Evolutionary conservation across 2,797 vertebrate species (phyloP).

Genomic region (Cottoperca gobio): DNA sequence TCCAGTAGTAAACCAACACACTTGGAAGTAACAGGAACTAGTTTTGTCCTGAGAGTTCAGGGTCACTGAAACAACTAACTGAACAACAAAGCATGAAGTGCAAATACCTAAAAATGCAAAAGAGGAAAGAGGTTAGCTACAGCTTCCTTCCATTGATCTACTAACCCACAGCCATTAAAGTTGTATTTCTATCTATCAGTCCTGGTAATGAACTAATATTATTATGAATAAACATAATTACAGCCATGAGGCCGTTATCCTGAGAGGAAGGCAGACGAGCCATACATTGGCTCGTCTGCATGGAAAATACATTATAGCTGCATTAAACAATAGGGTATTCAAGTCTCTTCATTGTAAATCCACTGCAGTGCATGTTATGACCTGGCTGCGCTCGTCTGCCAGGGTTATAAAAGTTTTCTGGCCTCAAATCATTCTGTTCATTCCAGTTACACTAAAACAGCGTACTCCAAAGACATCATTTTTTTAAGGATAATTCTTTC

Average conservation of each 20-base stretch:
- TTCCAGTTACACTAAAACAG: conserved; percentile 35
- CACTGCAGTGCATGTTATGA: conserved; percentile 40
- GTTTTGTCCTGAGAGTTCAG: background rate
- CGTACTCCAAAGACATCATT: conserved; percentile 6
- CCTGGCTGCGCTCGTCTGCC: conserved; percentile 35
- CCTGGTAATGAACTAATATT: conserved; percentile 29
- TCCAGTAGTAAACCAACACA: background rate
- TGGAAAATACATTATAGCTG: conserved; percentile 70
- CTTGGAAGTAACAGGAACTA: background rate
- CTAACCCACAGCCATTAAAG: background rate
- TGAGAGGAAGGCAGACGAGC: conserved; percentile 53
- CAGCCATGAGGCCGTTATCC: conserved; percentile 35
- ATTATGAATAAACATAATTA: conserved; percentile 50
- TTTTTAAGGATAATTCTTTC: background rate
- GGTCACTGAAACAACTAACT: background rate
- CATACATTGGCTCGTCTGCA: too few species aligned
- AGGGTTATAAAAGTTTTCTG: conserved; percentile 52
- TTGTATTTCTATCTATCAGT: conserved; percentile 26
- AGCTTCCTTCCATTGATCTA: conserved; percentile 14
- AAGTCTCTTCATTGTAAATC: conserved; percentile 47
- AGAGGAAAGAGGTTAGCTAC: conserved; percentile 18
- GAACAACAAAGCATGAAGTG: conserved; percentile 4
- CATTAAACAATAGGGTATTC: conserved; percentile 68
- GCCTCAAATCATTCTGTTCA: conserved; percentile 33
- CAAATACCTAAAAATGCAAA: conserved; percentile 10